A percentile compares a stretch with the other conserved stretches of the same genome.
Evolutionary conservation across 2,113 vertebrate species (phyloP).

Genomic region (Brienomyrus longianalis): DNA sequence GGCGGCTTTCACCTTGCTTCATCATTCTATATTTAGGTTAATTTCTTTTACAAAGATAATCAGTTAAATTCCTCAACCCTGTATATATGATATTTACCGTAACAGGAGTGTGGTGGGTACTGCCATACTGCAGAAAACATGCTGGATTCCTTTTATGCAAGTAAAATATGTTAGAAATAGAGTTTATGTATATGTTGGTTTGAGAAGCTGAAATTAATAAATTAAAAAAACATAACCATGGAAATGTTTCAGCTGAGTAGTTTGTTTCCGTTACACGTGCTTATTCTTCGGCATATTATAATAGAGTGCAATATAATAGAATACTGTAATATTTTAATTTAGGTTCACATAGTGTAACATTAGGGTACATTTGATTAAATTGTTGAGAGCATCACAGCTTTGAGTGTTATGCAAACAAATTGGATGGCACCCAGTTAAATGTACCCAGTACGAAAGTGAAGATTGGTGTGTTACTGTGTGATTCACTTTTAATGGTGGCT

Average conservation of each 20-base stretch:
- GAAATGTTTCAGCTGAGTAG: background rate
- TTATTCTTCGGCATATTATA: background rate
- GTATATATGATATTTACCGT: background rate
- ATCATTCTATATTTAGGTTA: background rate
- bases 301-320: background rate
- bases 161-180: background rate
- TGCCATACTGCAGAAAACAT: background rate
- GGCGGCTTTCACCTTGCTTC: background rate
- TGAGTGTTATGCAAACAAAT: conserved; percentile 11
- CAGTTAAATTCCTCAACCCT: background rate
- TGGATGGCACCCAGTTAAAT: conserved; percentile 10
- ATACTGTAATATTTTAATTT: background rate
- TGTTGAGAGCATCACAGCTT: conserved; percentile 9
- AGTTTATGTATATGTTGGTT: background rate
- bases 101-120: background rate
- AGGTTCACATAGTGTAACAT: background rate
- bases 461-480: conserved; percentile 3
- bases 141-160: background rate
- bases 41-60: background rate
- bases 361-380: background rate
- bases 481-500: conserved; percentile 12
- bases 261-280: background rate
- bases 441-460: conserved; percentile 3
- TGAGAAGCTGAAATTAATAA: background rate
- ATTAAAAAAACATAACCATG: background rate